These are phyloP conservation scores for Pachymerium ferrugineum DNA, from an alignment of 2,888 invertebrate genomes.

Conservation along the genomic window DNA sequence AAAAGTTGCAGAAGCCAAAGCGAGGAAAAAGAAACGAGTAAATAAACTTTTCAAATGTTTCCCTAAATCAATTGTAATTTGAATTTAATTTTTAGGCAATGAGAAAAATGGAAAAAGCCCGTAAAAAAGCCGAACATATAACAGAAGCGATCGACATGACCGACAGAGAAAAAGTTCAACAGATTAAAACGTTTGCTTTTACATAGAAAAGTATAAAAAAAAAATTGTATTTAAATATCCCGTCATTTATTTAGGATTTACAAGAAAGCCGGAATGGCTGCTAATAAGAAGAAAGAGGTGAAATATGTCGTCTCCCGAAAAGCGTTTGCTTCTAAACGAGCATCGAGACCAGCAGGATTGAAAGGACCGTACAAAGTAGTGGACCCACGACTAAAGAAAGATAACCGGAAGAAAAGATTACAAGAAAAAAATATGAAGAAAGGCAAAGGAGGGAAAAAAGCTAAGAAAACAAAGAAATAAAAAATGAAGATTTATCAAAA, in stretches of 20 bases:
- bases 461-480: no score
- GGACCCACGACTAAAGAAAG: slow-evolving; percentile 94
- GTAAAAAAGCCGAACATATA: slow-evolving; percentile 91
- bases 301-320: slow-evolving; percentile 93
- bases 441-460: background rate
- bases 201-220: slow-evolving; percentile 44
- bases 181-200: slow-evolving; percentile 88
- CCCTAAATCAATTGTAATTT: background rate
- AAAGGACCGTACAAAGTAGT: slow-evolving; percentile 92
- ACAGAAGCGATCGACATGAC: slow-evolving; percentile 83
- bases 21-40: slow-evolving; percentile 89
- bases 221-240: background rate
- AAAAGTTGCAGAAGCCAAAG: slow-evolving; percentile 96
- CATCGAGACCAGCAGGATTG: slow-evolving; percentile 74
- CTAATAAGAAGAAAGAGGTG: slow-evolving; percentile 72
- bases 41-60: slow-evolving; percentile 34
- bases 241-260: slow-evolving; percentile 61
- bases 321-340: slow-evolving; percentile 65
- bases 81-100: slow-evolving; percentile 45
- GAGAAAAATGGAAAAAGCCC: slow-evolving; percentile 81
- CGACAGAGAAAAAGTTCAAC: slow-evolving; percentile 86
- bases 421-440: no score
- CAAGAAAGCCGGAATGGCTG: slow-evolving; percentile 73
- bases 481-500: no score
- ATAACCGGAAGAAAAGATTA: slow-evolving; percentile 47